Base-by-base conservation (phyloP, 2,888 invertebrate genomes). In the Drepanosiphum platanoidis region DNA sequence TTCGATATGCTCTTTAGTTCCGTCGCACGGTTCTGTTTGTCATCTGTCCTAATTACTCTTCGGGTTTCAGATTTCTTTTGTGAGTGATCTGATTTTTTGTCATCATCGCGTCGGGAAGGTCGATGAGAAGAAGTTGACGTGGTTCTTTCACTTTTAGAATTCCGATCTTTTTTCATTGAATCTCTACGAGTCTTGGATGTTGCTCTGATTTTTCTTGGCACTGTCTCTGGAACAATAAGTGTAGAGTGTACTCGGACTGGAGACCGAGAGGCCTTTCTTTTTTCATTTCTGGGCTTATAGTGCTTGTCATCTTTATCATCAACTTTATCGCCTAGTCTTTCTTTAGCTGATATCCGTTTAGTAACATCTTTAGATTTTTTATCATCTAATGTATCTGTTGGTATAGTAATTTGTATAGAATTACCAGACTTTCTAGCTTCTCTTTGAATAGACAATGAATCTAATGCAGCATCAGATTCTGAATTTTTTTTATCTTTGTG, bases 251-350 rank as follows among this genome's bases (percentile, higher is more conserved):
- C 75, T 5, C 84, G 84, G 13, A 84, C 11, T 27, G 84, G 84
- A 36, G 84, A 84, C 4, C 84, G 64, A 13, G 84, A 84, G 7
- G 58, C 32, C 72, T 87, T 75, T 18, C 83, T 42, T 15, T 70
- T 84, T 27, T 86, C 72, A 46, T 58, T 61, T 77, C 86, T 34
- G 32, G 86, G 80, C 80, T 87, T 58, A 58, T 78, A 86, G 79
- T 86, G 64, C 66, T 86, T 75, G 81, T 86, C 58, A 64, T 87
- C 87, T 64, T 92, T 90, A 86, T 93, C 93, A 86, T 94, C 94
- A 0, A 95, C 92, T 90, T 94, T 94, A 1, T 94, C 94, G 0
- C 95, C 96, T 5, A 96, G 91, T 71, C 96, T 91, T 87, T 95
- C 95, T 89, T 95, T 95, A 0, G 95, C 93, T 0, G 95, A 94